These are phyloP conservation scores for Salpingus planirostris DNA, from an alignment of 2,888 invertebrate species.

Conservation along the genomic window DNA sequence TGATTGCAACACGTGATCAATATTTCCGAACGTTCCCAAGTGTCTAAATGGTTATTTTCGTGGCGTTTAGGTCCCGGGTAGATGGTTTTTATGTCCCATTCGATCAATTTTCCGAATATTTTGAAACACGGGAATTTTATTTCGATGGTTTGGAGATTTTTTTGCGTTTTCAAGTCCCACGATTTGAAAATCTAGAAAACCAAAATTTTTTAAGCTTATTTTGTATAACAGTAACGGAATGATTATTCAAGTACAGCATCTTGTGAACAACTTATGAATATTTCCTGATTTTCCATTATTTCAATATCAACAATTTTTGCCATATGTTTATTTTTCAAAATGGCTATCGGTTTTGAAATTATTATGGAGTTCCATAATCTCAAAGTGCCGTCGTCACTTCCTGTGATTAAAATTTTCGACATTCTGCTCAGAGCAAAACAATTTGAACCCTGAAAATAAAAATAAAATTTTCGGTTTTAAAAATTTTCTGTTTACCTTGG, in stretches of 20 bases:
- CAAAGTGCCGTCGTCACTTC: conserved; percentile 47
- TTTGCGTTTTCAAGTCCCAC: conserved; percentile 52
- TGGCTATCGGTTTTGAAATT: conserved; percentile 35
- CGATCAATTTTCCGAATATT: conserved; percentile 48
- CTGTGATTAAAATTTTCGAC: conserved; percentile 47
- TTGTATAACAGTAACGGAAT: too few relatives aligned
- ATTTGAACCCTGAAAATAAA: conserved; percentile 42
- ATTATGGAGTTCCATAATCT: conserved; percentile 50
- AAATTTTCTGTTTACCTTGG: too few relatives aligned
- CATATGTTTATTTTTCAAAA: conserved; percentile 35
- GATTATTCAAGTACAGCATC: too few relatives aligned
- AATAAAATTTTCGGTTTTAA: too few relatives aligned
- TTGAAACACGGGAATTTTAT: conserved; percentile 50
- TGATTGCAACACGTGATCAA: conserved; percentile 50
- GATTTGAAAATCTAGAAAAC: conserved; percentile 46
- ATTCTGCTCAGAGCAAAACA: conserved; percentile 47
- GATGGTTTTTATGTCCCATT: conserved; percentile 49
- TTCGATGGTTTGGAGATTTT: conserved; percentile 47
- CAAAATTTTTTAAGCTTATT: too few relatives aligned
- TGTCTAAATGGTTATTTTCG: conserved; percentile 4
- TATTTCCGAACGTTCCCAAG: conserved; percentile 40
- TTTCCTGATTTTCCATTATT: conserved; percentile 42
- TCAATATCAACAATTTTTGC: conserved; percentile 47
- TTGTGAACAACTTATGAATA: conserved; percentile 47
- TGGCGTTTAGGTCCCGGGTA: conserved; percentile 46